phyloP scores from a whole-genome alignment of 2,113 vertebrate species.

The Garra rufa region DNA sequence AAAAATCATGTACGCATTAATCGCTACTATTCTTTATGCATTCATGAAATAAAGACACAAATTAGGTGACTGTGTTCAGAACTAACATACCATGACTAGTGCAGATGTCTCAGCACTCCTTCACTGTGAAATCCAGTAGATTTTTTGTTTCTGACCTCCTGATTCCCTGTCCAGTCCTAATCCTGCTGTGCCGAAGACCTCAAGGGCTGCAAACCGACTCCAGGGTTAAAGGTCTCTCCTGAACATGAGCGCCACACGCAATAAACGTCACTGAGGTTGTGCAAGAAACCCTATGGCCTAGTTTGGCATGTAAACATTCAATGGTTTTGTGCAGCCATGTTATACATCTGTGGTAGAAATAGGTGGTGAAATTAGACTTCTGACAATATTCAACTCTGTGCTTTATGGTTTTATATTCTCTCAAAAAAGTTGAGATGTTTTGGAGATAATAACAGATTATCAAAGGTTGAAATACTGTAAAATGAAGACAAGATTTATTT shows the following conservation, averaged over 20 bases:
- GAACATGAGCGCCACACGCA: neutral
- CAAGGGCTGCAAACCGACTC: neutral
- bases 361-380: neutral
- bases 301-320: neutral
- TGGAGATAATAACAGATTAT: no score
- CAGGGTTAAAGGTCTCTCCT: constrained; percentile 58
- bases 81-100: neutral
- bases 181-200: neutral
- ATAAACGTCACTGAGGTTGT: constrained; percentile 53
- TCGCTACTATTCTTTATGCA: neutral
- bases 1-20: neutral
- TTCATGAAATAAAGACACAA: neutral
- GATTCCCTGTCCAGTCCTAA: neutral
- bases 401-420: no score
- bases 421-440: no score
- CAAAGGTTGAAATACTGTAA: no score
- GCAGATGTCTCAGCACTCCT: neutral
- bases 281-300: constrained; percentile 46
- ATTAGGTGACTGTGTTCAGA: neutral
- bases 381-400: no score
- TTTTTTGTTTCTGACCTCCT: neutral
- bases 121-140: neutral
- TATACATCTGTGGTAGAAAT: neutral
- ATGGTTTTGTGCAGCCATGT: neutral
- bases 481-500: no score